Evolutionary conservation across 2,113 vertebrate genomes (phyloP).

Genomic region (Xenopus borealis): DNA sequence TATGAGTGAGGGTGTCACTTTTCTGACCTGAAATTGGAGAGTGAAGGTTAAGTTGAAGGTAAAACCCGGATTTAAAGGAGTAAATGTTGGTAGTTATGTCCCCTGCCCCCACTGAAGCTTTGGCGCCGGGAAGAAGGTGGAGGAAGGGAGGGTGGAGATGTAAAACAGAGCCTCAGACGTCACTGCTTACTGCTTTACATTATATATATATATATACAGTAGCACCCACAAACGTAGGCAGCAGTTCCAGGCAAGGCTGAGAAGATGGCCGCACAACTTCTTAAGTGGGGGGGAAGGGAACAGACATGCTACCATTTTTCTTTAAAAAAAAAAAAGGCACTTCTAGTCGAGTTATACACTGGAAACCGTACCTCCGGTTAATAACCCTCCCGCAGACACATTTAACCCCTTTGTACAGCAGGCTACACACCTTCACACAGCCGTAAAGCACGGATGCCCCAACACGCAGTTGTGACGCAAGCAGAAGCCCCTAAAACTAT

Average conservation of each 20-base stretch:
- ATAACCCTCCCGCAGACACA: too few relatives aligned
- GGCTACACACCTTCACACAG: too few relatives aligned
- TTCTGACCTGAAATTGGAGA: neutral
- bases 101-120: slow-evolving; percentile 37
- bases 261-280: neutral
- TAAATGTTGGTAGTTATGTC: neutral
- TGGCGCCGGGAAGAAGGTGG: slow-evolving; percentile 16
- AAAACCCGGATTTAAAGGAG: neutral
- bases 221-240: too few relatives aligned
- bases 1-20: neutral
- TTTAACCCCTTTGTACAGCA: too few relatives aligned
- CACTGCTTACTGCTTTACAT: neutral
- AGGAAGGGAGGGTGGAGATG: neutral
- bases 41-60: neutral
- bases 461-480: too few relatives aligned
- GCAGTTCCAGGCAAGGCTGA: too few relatives aligned
- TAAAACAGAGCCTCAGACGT: neutral
- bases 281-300: neutral
- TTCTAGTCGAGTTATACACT: too few relatives aligned
- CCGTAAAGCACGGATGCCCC: too few relatives aligned
- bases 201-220: too few relatives aligned
- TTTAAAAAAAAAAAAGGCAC: too few relatives aligned
- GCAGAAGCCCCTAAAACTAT: too few relatives aligned
- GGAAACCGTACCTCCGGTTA: too few relatives aligned
- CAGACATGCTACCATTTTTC: neutral